Evolutionary conservation across 2,888 invertebrate species (phyloP).

Genomic region (Chrysolina oricalcia): DNA sequence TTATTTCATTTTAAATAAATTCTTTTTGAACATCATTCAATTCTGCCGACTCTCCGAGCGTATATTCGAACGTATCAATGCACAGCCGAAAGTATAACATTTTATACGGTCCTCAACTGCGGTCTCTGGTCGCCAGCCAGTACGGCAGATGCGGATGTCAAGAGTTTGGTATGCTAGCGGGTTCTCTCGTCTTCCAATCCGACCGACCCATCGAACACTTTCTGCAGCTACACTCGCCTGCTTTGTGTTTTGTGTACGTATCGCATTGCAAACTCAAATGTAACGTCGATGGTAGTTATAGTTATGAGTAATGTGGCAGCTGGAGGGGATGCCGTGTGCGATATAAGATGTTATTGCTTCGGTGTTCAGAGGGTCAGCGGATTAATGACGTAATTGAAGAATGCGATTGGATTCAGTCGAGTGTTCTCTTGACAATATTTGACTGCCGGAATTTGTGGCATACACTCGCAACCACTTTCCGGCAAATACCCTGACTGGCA

Average conservation of each 20-base stretch:
- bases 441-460: background rate
- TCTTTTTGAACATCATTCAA: background rate
- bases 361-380: conserved; percentile 7
- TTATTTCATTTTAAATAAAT: too few relatives aligned
- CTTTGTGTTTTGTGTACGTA: conserved; percentile 4
- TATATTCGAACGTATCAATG: conserved; percentile 6
- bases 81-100: conserved; percentile 20
- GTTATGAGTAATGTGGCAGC: conserved; percentile 12
- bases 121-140: conserved; percentile 22
- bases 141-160: conserved; percentile 58
- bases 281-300: background rate
- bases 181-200: conserved; percentile 21
- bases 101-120: conserved; percentile 16
- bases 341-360: conserved; percentile 9
- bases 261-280: background rate
- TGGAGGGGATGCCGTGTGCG: conserved; percentile 19
- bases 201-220: background rate
- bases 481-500: background rate
- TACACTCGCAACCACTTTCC: background rate
- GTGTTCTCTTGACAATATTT: background rate
- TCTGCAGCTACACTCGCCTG: background rate
- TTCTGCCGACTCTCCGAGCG: background rate
- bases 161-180: conserved; percentile 60
- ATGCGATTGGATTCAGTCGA: background rate
- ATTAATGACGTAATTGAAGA: conserved; percentile 8